Evolutionary conservation across 2,113 vertebrate genomes (phyloP).

Genomic region (Lanius collurio): DNA sequence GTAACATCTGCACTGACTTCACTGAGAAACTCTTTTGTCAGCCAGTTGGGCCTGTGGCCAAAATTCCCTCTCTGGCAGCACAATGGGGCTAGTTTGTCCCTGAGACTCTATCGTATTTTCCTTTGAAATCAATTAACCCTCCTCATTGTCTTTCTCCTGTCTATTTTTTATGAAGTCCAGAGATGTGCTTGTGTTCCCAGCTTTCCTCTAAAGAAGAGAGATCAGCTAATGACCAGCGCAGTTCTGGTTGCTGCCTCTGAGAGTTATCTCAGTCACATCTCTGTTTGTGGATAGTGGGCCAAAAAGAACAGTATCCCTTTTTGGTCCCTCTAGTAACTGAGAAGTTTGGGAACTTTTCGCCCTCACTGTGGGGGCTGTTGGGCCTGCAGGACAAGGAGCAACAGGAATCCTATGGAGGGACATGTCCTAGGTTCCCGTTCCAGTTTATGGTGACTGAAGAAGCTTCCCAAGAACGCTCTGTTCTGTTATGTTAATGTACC

Average conservation of each 20-base stretch:
- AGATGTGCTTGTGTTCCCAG: not conserved
- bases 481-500: too few species aligned
- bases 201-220: not conserved
- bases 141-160: not conserved
- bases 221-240: not conserved
- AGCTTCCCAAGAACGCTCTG: too few species aligned
- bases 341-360: not conserved
- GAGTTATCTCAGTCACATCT: not conserved
- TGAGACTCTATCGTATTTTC: not conserved
- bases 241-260: not conserved
- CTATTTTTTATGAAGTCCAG: not conserved
- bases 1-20: not conserved
- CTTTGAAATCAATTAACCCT: not conserved
- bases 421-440: too few species aligned
- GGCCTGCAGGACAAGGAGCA: too few species aligned
- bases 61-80: not conserved
- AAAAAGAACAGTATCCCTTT: not conserved
- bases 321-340: not conserved
- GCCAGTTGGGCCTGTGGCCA: not conserved
- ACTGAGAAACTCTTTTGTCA: not conserved
- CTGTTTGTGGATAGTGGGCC: not conserved
- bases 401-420: too few species aligned
- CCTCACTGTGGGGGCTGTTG: too few species aligned
- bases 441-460: too few species aligned
- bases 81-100: not conserved